phyloP scores from a whole-genome alignment of 1,140 invertebrate species.

The Cheumatopsyche charites region DNA sequence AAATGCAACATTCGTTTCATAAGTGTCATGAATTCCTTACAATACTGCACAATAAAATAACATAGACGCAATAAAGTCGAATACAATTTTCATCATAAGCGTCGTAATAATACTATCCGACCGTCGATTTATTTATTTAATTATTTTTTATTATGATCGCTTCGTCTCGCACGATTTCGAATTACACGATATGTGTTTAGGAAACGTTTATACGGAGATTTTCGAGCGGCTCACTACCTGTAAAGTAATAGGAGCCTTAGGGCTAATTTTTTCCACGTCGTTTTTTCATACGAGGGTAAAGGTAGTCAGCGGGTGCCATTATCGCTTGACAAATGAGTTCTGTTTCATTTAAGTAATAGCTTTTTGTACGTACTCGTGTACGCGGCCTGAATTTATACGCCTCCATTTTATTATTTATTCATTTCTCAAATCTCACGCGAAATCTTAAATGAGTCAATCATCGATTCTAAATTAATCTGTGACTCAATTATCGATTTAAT shows the following conservation, averaged over 20 bases:
- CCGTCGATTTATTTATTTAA: no score
- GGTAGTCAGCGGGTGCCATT: conserved; percentile 48
- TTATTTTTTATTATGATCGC: no score
- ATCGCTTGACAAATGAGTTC: conserved; percentile 48
- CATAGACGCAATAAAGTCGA: no score
- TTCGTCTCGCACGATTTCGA: no score
- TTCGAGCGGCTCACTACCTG: conserved; percentile 37
- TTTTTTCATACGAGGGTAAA: conserved; percentile 40
- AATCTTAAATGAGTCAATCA: background rate
- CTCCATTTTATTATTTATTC: background rate
- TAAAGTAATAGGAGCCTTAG: conserved; percentile 44
- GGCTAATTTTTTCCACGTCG: conserved; percentile 36
- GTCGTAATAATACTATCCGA: no score
- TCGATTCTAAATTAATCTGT: background rate
- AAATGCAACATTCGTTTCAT: no score
- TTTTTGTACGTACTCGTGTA: conserved; percentile 42
- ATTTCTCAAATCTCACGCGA: background rate
- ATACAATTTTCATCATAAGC: no score
- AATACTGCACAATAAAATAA: no score
- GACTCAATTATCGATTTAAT: no score
- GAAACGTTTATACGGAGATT: conserved; percentile 3
- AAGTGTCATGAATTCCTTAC: no score
- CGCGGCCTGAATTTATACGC: conserved; percentile 30
- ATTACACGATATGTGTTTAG: no score
- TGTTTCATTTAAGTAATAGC: conserved; percentile 48